Evolutionary conservation across 2,113 vertebrate species (phyloP), one percentile per base, ranked within the genome.

Genomic region (Nanorana parkeri): DNA sequence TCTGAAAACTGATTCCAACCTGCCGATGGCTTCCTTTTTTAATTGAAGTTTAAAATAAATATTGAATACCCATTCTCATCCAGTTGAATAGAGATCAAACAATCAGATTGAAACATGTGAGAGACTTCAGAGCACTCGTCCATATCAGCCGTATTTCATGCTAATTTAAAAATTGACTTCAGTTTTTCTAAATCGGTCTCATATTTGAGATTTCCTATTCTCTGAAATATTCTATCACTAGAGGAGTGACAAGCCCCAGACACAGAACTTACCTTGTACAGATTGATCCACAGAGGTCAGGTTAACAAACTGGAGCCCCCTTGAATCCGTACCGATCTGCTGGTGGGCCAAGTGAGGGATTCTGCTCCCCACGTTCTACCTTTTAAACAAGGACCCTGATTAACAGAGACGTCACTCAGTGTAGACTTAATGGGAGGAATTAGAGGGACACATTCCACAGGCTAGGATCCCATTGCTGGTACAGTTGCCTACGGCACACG

Each of bases 381-480:
- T n/a, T 91, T 67, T 92, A 91, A 91, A 84, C 80, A 87, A 83
- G 61, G 23, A 0, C 51, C 2, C 0, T 61, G 0, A 0, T 77
- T 85, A 81, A 84, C 75, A 41, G 76, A 68, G 5, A 0, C 61
- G 82, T 61, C 29, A 85, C 81, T 17, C 15, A 3, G 11, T 32
- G 47, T 47, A 26, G 4, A 47, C 13, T 1, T 3, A 76, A 29
- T 20, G 0, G 17, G 11, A 4, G 0, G 16, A 7, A 81, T 85
- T 83, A 83, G 47, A 65, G 78, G 78, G 0, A 0, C 17, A 0
- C 87, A 84, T 91, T 91, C 90, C 86, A 83, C 85, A 75, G 83
- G 60, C 91, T 87, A 79, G 86, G 90, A 88, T 81, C 78, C 90
- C 85, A 63, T 73, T 80, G 24, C 69, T 80, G 61, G 69, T 5